Evolutionary conservation across 1,140 invertebrate species (phyloP).

Genomic region (Phymorhynchus buccinoides): DNA sequence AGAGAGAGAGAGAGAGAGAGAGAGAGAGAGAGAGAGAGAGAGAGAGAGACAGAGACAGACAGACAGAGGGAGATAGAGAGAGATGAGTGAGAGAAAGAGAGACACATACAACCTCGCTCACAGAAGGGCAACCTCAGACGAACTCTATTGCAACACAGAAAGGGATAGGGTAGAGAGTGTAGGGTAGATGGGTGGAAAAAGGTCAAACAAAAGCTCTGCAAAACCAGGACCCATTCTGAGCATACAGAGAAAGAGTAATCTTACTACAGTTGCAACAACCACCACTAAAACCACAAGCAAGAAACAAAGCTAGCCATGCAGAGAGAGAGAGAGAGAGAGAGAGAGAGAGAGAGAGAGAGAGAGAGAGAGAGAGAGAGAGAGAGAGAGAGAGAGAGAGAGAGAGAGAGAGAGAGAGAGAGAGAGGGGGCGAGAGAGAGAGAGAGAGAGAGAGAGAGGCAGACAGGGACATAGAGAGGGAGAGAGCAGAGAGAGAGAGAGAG

Average conservation of each 20-base stretch:
- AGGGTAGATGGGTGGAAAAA: background rate
- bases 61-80: no score
- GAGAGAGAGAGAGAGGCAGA: background rate
- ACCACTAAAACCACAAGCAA: background rate
- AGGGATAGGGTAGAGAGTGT: background rate
- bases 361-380: slow-evolving; percentile 29
- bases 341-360: background rate
- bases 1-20: background rate
- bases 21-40: slow-evolving; percentile 17
- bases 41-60: no score
- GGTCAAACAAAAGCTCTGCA: background rate
- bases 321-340: slow-evolving; percentile 8
- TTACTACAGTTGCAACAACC: no score
- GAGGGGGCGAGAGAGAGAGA: background rate
- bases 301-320: no score
- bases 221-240: background rate
- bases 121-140: no score
- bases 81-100: no score
- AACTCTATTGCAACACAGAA: no score
- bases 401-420: background rate
- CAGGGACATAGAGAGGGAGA: background rate
- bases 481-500: background rate
- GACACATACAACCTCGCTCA: no score
- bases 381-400: slow-evolving; percentile 23
- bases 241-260: background rate